Base-by-base conservation (phyloP, 2,797 vertebrate genomes). In the Buceros bicornis region DNA sequence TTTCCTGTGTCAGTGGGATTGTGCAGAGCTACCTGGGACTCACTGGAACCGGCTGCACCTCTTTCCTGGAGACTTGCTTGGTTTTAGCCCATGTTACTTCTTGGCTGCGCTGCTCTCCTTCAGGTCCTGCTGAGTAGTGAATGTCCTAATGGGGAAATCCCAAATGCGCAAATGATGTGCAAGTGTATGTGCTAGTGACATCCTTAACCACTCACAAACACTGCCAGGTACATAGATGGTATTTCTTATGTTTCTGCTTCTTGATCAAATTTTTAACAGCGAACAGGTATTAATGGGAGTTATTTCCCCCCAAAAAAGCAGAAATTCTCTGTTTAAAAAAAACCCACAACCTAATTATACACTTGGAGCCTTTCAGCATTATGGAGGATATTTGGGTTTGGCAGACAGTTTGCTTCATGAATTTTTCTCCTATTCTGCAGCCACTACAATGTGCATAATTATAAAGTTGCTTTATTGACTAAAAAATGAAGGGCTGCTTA, bases 121-220 rank as follows among this genome's bases (percentile, higher is more conserved):
- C 51, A 15, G 35, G 17, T 31, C 22, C 56, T 37, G 70, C 14
- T 43, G 61, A 37, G 25, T 11, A 17, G 5, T 22, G 24, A 18
- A 26, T 10, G 42, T 11, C 40, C 24, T 60, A 33, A 29, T 0
- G 48, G 70, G 47, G 58, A 51, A 47, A 48, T 25, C 12, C 22
- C 6, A 3, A 5, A 11, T 6, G 8, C 16, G 18, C 1, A 5
- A 58, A 22, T 2, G 43, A 43, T 19, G 12, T 12, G 40, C 42
- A 45, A 57, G 72, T 14, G 26, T 42, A 48, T 0, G 8, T 31
- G 70, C 33, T 29, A 6, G 15, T 53, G n/a, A 31, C 20, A 2
- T 11, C 28, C 18, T 15, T 43, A 43, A 11, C 19, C 26, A 25
- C 33, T 10, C 20, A 11, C 2, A 1, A 20, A 13, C 10, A 12